Evolutionary conservation across 2,113 vertebrate species (phyloP).

Genomic region (Phrynocephalus versicolor): DNA sequence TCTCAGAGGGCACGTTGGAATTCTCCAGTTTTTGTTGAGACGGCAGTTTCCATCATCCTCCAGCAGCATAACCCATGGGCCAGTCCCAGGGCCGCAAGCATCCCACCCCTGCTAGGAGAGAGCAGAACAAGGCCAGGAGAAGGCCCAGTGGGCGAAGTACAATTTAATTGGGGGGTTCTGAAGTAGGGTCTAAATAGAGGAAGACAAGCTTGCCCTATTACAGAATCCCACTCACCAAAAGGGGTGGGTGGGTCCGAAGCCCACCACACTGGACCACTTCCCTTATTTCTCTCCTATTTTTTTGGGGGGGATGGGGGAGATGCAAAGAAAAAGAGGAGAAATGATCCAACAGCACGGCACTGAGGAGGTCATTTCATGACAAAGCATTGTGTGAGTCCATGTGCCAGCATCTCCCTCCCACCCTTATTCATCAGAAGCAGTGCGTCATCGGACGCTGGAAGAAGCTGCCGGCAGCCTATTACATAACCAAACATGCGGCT

Average conservation of each 20-base stretch:
- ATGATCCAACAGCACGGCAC: rapidly evolving
- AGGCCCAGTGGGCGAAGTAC: not conserved
- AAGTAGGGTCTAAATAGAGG: not conserved
- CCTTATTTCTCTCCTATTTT: not conserved
- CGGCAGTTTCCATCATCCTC: not conserved
- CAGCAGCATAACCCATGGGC: not conserved
- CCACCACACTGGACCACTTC: rapidly evolving
- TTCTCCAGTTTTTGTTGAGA: not conserved
- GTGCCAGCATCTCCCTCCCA: not conserved
- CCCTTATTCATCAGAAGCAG: not conserved
- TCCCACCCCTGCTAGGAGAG: too few species aligned
- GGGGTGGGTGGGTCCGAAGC: not conserved
- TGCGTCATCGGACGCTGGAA: not conserved
- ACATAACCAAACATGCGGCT: slow-evolving; percentile 10
- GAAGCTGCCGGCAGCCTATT: not conserved
- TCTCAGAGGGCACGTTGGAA: not conserved
- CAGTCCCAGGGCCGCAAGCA: not conserved
- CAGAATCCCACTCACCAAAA: not conserved
- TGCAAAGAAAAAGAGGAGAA: not conserved
- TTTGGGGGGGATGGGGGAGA: not conserved
- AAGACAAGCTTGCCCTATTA: not conserved
- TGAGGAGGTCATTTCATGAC: not conserved
- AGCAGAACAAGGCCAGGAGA: not conserved
- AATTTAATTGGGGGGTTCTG: not conserved
- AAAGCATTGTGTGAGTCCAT: not conserved